Base-by-base conservation (phyloP, 2,888 invertebrate species). In the Tholera decimalis region DNA sequence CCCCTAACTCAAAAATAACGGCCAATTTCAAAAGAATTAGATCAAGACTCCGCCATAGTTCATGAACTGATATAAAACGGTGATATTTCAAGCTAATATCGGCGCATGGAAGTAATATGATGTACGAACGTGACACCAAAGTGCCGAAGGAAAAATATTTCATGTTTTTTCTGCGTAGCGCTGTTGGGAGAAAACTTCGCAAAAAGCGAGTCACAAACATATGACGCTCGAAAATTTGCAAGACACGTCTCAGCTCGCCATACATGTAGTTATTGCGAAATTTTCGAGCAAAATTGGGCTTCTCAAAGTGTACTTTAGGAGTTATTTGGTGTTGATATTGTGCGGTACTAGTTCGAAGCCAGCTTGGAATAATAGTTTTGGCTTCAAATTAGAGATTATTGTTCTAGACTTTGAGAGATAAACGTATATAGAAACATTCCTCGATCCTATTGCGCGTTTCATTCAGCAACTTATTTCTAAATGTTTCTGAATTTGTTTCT, bases 201-300 rank as follows among this genome's bases (percentile, higher is more conserved):
- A 77, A 85, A 85, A 85, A 84, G 46, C 68, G 57, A 82, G 85
- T 86, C 89, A 83, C 68, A 74, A 82, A 81, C 90, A 90, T 75
- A 77, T 89, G 90, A 82, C 84, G 85, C 85, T 85, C 75, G 37
- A 77, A 88, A 87, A 86, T 86, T 89, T 81, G 69, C 75, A 80
- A 83, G 85, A 85, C 89, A 89, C 88, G 89, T 87, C 71, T 72
- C 49, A 62, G 60, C 63, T 20, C 26, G n/a, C 49, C 60, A 54
- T 77, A 65, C 66, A 72, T 66, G 56, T 76, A 53, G 59, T 59
- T 71, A 71, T 72, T 77, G 55, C 35, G 55, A 55, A 44, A 15
- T 60, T 74, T 59, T 56, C 65, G 35, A 53, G 20, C 18, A 35
- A 77, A 71, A 76, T 60, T 59, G 55, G 55, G 65, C 18, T 63